Evolutionary conservation across 2,113 vertebrate genomes (phyloP), one percentile per base, ranked within the genome.

Genomic region (Tragelaphus strepsiceros): DNA sequence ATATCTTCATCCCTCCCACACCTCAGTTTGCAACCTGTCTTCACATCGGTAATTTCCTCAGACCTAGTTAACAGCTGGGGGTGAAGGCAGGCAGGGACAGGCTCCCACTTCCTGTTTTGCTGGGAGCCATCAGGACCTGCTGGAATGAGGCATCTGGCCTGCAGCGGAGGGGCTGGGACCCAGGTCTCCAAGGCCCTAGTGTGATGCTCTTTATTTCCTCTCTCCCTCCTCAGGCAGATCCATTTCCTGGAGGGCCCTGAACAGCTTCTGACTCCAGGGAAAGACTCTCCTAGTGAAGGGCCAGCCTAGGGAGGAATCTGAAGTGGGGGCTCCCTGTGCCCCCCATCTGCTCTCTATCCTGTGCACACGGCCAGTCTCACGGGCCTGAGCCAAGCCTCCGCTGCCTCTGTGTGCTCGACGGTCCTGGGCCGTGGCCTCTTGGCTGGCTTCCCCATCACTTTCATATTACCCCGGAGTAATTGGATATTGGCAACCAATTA

Each of bases 401-500:
- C 86, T 82, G 81, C 86, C 85, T 61, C 77, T 54, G 12, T 6
- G 19, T 1, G 1, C 9, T 43, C 14, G 12, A 8, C 26, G 2
- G 21, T 51, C 81, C 80, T 13, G 30, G 35, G 46, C 94, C 8
- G 6, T 2, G 61, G 32, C 93, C 95, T 91, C 92, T 53, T 54
- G 94, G 64, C 89, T 90, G 7, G 1, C 14, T 46, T 77, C 54
- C 43, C 77, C 58, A 59, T 94, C 82, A 54, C 92, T 94, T 93
- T 62, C 90, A 49, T 71, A 88, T 95, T 95, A 96, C 61, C 43
- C 51, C 0, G 1, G 67, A 96, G 85, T 96, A 89, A 97, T 90
- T 91, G 98, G 77, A 84, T 87, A 95, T 95, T 89, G 96, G 95
- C 94, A 95, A 87, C 90, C 88, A 59, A 84, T 97, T 80, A 95